Conservation (phyloP, 2,797 vertebrate species). For the Melanotaenia trifasciata region DNA sequence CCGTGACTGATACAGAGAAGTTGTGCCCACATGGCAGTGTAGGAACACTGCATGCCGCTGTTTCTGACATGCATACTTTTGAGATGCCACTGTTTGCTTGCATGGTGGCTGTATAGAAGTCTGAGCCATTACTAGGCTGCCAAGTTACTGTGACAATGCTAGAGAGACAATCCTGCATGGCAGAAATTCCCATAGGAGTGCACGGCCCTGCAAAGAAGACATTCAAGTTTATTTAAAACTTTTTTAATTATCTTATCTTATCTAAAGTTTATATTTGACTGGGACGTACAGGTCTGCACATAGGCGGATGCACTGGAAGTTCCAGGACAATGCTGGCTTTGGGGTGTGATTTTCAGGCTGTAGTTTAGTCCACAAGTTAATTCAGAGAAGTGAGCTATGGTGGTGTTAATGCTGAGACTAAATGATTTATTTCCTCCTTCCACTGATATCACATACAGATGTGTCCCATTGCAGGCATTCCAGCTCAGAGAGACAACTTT, state of each 20-base stretch:
- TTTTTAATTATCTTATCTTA: neutral
- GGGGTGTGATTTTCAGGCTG: conserved; percentile 67
- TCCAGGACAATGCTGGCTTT: conserved; percentile 60
- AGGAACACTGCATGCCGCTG: conserved; percentile 52
- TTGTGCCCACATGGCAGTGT: conserved; percentile 72
- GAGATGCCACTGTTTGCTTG: conserved; percentile 46
- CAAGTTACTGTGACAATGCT: conserved; percentile 63
- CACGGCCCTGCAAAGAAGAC: conserved; percentile 73
- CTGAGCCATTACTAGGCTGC: conserved; percentile 63
- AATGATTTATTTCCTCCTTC: conserved; percentile 21
- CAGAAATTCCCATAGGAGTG: conserved; percentile 52
- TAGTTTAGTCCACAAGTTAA: conserved; percentile 75
- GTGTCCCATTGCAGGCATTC: conserved; percentile 56
- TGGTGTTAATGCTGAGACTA: conserved; percentile 39
- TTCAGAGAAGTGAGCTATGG: conserved; percentile 51
- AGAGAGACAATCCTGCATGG: conserved; percentile 67
- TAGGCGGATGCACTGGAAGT: conserved; percentile 20
- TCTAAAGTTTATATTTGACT: neutral
- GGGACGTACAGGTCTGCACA: conserved; percentile 68
- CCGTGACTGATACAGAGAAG: conserved; percentile 78
- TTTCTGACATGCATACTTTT: conserved; percentile 56
- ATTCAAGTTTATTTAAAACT: neutral
- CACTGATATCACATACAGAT: conserved; percentile 56
- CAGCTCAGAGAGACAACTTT: conserved; percentile 69
- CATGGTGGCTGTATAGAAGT: conserved; percentile 66